Evolutionary conservation across 2,797 vertebrate species (phyloP).

Genomic region (Lagodon rhomboides): DNA sequence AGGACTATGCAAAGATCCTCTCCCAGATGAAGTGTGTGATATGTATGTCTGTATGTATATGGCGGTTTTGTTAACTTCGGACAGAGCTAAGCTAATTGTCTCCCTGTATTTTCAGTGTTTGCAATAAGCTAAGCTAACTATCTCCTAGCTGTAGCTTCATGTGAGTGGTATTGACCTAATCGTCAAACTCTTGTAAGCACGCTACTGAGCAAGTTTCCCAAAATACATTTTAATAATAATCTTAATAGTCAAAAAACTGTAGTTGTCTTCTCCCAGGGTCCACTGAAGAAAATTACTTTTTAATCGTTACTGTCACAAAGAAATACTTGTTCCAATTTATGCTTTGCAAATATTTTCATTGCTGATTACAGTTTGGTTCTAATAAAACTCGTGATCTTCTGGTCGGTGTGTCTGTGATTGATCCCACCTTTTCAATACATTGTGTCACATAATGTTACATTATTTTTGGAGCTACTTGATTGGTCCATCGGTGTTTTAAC

Average conservation of each 20-base stretch:
- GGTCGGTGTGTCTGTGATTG: neutral
- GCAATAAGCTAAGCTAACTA: neutral
- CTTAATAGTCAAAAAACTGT: too few relatives aligned
- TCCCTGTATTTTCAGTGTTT: neutral
- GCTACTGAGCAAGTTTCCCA: too few relatives aligned
- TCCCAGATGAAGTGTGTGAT: too few relatives aligned
- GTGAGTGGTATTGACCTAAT: too few relatives aligned
- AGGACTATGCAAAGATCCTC: too few relatives aligned
- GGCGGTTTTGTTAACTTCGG: too few relatives aligned
- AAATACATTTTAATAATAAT: too few relatives aligned
- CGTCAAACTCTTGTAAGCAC: too few relatives aligned
- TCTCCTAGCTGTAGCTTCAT: neutral
- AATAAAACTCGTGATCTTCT: neutral
- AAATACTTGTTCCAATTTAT: too few relatives aligned
- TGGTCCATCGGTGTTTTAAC: neutral
- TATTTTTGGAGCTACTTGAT: neutral
- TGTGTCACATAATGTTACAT: neutral
- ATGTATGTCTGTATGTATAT: too few relatives aligned
- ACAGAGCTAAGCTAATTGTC: neutral
- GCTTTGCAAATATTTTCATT: too few relatives aligned
- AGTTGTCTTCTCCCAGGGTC: neutral
- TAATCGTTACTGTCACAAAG: too few relatives aligned
- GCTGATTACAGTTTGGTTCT: neutral
- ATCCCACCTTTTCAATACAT: neutral
- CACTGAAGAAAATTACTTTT: neutral